A percentile compares a stretch with the other conserved stretches of the same genome.
phyloP scores from a whole-genome alignment of 2,797 vertebrate species.

The Microctenopoma lineatum region DNA sequence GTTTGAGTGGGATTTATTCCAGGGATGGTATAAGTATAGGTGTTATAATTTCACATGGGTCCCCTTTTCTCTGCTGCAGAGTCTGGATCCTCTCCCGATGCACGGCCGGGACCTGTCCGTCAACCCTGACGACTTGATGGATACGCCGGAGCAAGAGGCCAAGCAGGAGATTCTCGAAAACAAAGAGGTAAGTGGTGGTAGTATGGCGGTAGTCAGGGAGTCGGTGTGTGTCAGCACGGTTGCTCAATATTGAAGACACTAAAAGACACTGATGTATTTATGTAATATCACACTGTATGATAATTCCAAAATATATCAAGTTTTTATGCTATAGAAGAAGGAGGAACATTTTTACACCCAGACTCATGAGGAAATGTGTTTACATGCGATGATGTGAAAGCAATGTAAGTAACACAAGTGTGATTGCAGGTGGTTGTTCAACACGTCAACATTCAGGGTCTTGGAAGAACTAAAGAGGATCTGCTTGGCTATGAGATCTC shows the following conservation, averaged over 20 bases:
- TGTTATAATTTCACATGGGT: rapidly evolving
- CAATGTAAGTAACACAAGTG: neutral
- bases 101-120: slow-evolving; percentile 88
- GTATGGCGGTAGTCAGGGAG: neutral
- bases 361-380: neutral
- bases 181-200: slow-evolving; percentile 88
- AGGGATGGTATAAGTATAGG: neutral
- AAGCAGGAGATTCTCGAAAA: slow-evolving; percentile 97
- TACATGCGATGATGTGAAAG: neutral
- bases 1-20: neutral
- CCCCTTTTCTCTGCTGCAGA: slow-evolving; percentile 74
- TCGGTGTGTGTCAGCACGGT: no score
- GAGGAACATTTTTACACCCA: neutral
- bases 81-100: slow-evolving; percentile 93
- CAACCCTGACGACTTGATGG: slow-evolving; percentile 87
- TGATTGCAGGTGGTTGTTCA: slow-evolving; percentile 91
- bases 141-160: slow-evolving; percentile 87
- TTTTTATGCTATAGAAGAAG: no score
- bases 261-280: neutral
- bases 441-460: slow-evolving; percentile 93
- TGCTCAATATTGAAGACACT: neutral
- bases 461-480: slow-evolving; percentile 95
- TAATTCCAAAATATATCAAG: no score
- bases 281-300: no score
- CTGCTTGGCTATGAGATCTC: slow-evolving; percentile 93